Base-by-base conservation (phyloP, 2,888 invertebrate species). In the Pachymerium ferrugineum region DNA sequence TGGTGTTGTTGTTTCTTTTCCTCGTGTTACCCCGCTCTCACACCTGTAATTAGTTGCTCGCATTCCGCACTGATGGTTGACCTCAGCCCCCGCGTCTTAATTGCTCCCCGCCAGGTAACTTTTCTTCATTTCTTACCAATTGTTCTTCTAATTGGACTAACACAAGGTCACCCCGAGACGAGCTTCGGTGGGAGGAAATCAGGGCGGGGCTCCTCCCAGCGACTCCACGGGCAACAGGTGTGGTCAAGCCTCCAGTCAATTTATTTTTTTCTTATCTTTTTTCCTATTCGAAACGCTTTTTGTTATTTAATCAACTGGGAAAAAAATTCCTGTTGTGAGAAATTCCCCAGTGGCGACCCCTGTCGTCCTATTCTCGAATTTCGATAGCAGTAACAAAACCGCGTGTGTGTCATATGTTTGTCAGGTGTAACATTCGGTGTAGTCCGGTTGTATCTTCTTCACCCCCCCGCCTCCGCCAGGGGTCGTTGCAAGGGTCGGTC, bases 41-140 rank as follows among this genome's bases (percentile, higher is more conserved):
- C 22, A 54, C 47, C 47, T 54, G 47, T 54, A 54, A 54, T 54
- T 54, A 54, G 47, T 54, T 54, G 47, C 47, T 54, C 47, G 47
- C 47, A 54, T 54, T 54, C 47, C 47, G 47, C 16, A 54, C 47
- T 54, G 47, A 54, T 54, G 47, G 47, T 54, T 54, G 47, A 54
- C 47, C 47, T 54, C 47, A 54, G 47, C 47, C 47, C 47, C 47
- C 47, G 47, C 47, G 47, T 54, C 47, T 54, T 54, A 54, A 54
- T 54, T 54, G 47, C 47, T 54, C 47, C 47, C 47, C 47, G 47
- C 47, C 47, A 54, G 47, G 19, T 16, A 54, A 54, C 47, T 54
- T 54, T 54, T 54, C 47, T 54, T 54, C 47, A 54, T 54, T 54
- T 54, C 47, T 22, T 22, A 54, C 47, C 47, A 54, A 54, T 54